Conservation (phyloP, 2,113 vertebrate genomes). For the Xenopus borealis region DNA sequence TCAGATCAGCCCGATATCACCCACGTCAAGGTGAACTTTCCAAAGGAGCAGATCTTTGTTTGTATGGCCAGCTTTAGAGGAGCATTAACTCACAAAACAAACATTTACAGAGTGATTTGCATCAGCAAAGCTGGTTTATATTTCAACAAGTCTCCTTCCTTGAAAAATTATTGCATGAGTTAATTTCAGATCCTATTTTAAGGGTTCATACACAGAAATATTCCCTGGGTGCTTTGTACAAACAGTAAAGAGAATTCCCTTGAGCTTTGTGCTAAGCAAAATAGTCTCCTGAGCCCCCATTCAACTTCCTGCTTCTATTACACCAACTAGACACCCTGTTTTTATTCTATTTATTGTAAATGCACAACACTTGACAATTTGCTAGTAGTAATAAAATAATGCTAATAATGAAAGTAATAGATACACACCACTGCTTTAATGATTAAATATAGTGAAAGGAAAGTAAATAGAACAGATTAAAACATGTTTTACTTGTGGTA, state of each 20-base stretch:
- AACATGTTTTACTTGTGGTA: too few relatives aligned
- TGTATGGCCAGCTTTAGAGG: too few relatives aligned
- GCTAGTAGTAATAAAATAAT: too few relatives aligned
- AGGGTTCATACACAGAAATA: neutral
- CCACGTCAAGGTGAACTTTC: too few relatives aligned
- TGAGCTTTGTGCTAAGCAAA: slow-evolving; percentile 8
- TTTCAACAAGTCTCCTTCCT: neutral
- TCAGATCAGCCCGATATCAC: too few relatives aligned
- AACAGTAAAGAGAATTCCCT: slow-evolving; percentile 18
- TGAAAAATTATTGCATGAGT: neutral
- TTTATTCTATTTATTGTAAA: too few relatives aligned
- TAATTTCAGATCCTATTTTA: slow-evolving; percentile 15
- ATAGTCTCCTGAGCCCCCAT: slow-evolving; percentile 17
- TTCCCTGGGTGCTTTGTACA: slow-evolving; percentile 15
- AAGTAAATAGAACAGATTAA: too few relatives aligned
- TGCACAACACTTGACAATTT: too few relatives aligned
- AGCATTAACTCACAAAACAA: neutral
- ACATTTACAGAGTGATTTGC: neutral
- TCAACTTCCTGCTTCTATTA: slow-evolving; percentile 17
- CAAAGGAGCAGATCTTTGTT: too few relatives aligned
- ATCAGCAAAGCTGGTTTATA: neutral
- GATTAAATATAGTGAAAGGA: too few relatives aligned
- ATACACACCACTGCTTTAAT: too few relatives aligned
- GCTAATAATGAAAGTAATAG: too few relatives aligned
- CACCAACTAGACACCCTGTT: slow-evolving; percentile 3